Percentiles rank a stretch among this genome's conserved stretches.
Conservation (phyloP, 2,113 vertebrate species). For the Oxyura jamaicensis region DNA sequence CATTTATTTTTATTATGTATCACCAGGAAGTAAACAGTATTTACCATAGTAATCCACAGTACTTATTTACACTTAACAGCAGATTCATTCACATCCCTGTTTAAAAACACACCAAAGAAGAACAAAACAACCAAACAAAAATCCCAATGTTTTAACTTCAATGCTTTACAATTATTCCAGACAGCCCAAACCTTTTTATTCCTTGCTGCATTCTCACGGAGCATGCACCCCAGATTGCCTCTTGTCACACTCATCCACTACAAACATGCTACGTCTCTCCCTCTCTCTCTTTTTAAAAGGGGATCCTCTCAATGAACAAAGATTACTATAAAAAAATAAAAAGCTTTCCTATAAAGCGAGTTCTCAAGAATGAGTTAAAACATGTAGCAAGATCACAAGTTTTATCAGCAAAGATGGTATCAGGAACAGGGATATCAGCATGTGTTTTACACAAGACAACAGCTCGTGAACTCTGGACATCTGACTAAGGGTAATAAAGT, state of each 20-base stretch:
- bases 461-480: background rate
- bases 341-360: background rate
- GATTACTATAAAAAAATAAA: background rate
- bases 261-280: rapidly evolving
- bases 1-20: background rate
- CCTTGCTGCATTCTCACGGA: background rate
- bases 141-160: background rate
- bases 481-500: background rate
- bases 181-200: background rate
- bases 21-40: background rate
- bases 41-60: conserved; percentile 3
- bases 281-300: background rate
- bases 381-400: background rate
- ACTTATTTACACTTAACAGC: conserved; percentile 12
- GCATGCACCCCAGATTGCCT: background rate
- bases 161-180: background rate
- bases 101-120: background rate
- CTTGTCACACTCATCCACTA: background rate
- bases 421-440: background rate
- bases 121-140: background rate
- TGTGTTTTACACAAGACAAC: background rate
- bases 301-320: background rate
- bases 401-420: background rate
- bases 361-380: background rate
- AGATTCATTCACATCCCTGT: background rate